Base-by-base conservation (phyloP, 2,888 invertebrate genomes). In the Steinernema scapterisci region DNA sequence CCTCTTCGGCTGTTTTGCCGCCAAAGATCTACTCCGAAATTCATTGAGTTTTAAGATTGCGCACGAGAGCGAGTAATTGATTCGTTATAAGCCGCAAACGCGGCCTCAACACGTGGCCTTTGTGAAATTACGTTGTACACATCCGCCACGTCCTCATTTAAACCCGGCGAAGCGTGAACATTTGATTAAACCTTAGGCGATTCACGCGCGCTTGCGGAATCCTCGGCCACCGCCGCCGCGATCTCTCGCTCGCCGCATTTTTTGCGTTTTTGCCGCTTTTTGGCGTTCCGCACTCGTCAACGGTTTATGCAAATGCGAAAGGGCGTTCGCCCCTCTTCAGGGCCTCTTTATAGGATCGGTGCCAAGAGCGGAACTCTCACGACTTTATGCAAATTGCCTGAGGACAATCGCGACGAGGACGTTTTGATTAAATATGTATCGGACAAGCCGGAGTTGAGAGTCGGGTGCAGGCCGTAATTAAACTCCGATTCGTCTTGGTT, bases 381-480 rank as follows among this genome's bases (percentile, higher is more conserved):
- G 63, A 63, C 63, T 21, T 31, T 63, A 63, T 63, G 63, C 63
- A 63, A 63, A 63, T 63, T 27, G 63, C 63, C 63, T 63, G 31
- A 63, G 63, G 63, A 63, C 63, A 63, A 63, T 63, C 63, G 27
- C 31, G 63, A 27, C 21, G 54, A 54, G 23, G 54, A 21, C 63
- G 63, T 63, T 63, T 54, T 63, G 63, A 63, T 63, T 63, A 63
- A 63, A 63, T 63, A 63, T 63, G 63, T 63, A 63, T 63, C 63
- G 63, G 63, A 63, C 63, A 63, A 27, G 21, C 63, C 38, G 38
- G 63, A 27, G 63, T 63, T 31, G 63, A 63, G 63, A 25, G 54
- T 6, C 23, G 23, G 27, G 31, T 27, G 63, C 5, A 25, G 63
- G 31, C 63, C 27, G 27, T 63, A 63, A 63, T 63, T 63, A 63